A percentile compares a stretch with the other conserved stretches of the same genome.
Conservation (phyloP, 2,113 vertebrate genomes). For the Oenanthe oenanthe region DNA sequence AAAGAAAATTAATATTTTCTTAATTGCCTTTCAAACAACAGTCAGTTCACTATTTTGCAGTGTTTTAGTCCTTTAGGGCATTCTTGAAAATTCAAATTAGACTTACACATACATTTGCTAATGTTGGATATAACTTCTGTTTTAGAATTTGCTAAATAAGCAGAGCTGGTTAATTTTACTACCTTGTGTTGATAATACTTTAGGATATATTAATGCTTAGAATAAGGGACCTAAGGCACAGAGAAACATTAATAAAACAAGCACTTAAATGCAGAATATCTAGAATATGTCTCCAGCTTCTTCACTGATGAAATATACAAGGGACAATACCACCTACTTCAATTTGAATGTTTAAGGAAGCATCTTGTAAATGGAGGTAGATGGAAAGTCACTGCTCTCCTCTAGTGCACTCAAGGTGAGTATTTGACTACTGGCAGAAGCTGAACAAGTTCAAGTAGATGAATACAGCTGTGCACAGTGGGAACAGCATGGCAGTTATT, state of each 20-base stretch:
- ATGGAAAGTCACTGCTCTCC: background rate
- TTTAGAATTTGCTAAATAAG: background rate
- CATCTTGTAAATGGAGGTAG: background rate
- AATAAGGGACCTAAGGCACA: background rate
- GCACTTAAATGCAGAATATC: background rate
- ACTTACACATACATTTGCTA: background rate
- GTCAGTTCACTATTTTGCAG: background rate
- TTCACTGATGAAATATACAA: background rate
- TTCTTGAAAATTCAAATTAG: background rate
- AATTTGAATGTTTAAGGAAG: background rate
- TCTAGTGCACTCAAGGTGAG: background rate
- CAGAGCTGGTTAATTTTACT: background rate
- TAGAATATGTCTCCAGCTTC: background rate
- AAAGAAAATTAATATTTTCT: background rate
- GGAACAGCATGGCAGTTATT: background rate
- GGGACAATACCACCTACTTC: background rate
- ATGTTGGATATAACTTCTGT: background rate
- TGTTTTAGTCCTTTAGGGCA: background rate
- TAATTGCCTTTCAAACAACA: background rate
- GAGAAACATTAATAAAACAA: background rate
- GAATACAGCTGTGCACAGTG: background rate
- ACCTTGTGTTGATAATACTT: background rate
- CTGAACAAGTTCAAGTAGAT: background rate
- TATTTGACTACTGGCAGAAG: background rate
- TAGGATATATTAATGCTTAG: background rate